phyloP scores from a whole-genome alignment of 2,113 vertebrate genomes.

The Catharus minimus region DNA sequence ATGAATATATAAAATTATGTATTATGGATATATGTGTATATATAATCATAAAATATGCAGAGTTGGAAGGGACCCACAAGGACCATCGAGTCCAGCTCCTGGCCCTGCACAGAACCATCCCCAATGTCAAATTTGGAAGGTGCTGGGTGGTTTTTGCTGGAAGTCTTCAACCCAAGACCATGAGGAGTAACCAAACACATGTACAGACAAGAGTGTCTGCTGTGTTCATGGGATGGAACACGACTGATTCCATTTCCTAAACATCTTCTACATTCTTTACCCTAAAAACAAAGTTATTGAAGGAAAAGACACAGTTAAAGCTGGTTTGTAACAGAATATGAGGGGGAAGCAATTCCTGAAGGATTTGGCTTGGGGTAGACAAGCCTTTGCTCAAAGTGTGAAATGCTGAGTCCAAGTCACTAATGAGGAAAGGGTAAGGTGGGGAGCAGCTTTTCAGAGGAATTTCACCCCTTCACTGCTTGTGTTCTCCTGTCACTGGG shows the following conservation, averaged over 20 bases:
- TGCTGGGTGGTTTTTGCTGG: neutral
- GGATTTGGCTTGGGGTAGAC: neutral
- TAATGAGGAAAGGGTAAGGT: neutral
- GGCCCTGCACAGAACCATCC: neutral
- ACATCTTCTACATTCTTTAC: neutral
- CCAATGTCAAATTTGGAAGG: neutral
- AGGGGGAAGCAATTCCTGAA: neutral
- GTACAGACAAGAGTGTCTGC: neutral
- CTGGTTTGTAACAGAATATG: neutral
- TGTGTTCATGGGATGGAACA: neutral
- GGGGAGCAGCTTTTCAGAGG: neutral
- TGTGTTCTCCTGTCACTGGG: neutral
- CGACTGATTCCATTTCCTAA: neutral
- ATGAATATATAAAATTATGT: neutral
- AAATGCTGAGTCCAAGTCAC: neutral
- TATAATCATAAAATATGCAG: neutral
- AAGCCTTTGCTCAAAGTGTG: neutral
- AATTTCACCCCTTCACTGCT: neutral
- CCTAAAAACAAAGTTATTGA: neutral
- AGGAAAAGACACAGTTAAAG: neutral
- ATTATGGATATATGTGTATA: neutral
- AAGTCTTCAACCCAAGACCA: neutral
- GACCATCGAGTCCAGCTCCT: neutral
- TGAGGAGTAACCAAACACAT: neutral
- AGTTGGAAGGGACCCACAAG: neutral